Conservation (phyloP, 2,113 vertebrate species). For the Hucho hucho region DNA sequence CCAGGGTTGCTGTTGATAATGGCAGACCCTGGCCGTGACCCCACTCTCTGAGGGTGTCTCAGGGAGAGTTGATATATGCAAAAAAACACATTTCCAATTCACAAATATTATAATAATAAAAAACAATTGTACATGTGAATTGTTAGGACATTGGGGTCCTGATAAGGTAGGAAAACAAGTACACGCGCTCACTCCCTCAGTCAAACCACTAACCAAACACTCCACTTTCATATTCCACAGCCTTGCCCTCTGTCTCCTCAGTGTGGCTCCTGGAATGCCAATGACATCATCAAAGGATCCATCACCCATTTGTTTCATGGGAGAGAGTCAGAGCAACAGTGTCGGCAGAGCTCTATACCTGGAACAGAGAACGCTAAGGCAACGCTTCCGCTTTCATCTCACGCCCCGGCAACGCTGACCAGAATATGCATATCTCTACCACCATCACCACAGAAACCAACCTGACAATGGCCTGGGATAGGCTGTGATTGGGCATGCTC, state of each 20-base stretch:
- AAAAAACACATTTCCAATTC: not conserved
- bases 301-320: conserved; percentile 60
- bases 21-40: no score
- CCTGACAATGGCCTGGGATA: conserved; percentile 57
- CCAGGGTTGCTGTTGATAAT: no score
- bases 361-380: conserved; percentile 31
- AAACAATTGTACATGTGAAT: conserved; percentile 18
- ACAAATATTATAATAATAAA: not conserved
- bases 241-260: not conserved
- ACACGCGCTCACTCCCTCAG: not conserved
- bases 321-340: conserved; percentile 22
- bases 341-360: conserved; percentile 22
- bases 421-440: conserved; percentile 66
- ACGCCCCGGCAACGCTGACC: conserved; percentile 60
- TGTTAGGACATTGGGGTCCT: conserved; percentile 23
- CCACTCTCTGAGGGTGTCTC: no score
- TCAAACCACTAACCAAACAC: conserved; percentile 12
- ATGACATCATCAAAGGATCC: conserved; percentile 69
- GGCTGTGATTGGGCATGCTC: not conserved
- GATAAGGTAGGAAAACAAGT: no score
- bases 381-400: conserved; percentile 68
- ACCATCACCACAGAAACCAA: conserved; percentile 73
- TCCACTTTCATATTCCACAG: conserved; percentile 57
- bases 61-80: no score
- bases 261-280: conserved; percentile 36